phyloP scores from a whole-genome alignment of 1,140 invertebrate species.

The Leptonema lineaticorne region DNA sequence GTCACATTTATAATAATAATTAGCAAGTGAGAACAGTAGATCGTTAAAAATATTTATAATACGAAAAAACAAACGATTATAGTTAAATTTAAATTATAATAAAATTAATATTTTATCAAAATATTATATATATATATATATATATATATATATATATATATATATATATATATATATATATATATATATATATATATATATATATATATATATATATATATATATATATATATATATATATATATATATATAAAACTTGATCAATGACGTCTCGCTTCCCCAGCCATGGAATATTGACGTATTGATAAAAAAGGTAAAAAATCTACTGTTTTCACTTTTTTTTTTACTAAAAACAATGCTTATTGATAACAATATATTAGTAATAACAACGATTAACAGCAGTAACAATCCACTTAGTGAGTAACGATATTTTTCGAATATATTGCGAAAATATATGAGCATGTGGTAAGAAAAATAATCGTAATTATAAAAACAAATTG shows the following conservation, averaged over 20 bases:
- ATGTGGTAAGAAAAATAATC: conserved; percentile 23
- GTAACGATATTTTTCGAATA: conserved; percentile 31
- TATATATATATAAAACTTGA: not conserved
- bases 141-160: not conserved
- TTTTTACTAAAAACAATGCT: conserved; percentile 30
- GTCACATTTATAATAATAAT: not conserved
- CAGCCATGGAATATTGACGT: conserved; percentile 38
- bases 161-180: not conserved
- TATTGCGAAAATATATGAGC: conserved; percentile 21
- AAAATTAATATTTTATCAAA: conserved; percentile 1
- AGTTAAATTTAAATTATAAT: not conserved
- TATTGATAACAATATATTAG: conserved; percentile 41
- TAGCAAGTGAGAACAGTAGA: not conserved
- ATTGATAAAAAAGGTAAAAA: not conserved
- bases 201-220: not conserved
- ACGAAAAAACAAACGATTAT: not conserved
- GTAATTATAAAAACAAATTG: conserved; percentile 6
- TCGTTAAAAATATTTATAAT: not conserved
- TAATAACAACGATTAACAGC: conserved; percentile 41
- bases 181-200: not conserved
- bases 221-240: not conserved
- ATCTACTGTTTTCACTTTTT: conserved; percentile 33
- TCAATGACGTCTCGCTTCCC: conserved; percentile 15
- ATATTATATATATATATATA: not conserved
- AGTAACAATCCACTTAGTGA: conserved; percentile 38